Evolutionary conservation across 2,797 vertebrate species (phyloP).

Genomic region (Heterohyrax brucei): DNA sequence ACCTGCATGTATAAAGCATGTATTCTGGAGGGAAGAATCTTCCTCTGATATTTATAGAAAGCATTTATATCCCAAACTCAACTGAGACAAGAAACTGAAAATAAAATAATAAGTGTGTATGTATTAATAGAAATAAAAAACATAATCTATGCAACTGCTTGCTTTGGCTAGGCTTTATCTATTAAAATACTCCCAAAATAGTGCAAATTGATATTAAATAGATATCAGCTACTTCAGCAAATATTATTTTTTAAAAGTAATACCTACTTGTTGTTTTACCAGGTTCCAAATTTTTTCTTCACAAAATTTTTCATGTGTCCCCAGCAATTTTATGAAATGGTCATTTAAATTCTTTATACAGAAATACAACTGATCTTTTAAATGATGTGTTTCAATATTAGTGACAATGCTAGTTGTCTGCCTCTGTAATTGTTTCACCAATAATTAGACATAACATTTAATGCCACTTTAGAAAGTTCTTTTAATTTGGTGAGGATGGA

Average conservation of each 20-base stretch:
- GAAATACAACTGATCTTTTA: slow-evolving; percentile 33
- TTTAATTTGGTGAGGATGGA: not conserved
- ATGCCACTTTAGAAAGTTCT: not conserved
- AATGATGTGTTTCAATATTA: slow-evolving; percentile 37
- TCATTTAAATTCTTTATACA: not conserved
- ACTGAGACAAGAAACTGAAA: not conserved
- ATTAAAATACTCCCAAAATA: slow-evolving; percentile 1
- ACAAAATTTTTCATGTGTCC: not conserved
- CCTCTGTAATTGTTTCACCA: slow-evolving; percentile 14
- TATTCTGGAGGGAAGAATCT: not conserved
- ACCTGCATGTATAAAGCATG: not conserved
- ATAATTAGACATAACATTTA: not conserved
- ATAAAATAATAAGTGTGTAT: not conserved
- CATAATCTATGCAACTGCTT: not conserved
- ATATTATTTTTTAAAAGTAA: not conserved
- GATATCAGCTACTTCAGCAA: not conserved
- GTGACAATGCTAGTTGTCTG: not conserved
- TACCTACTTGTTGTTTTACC: not conserved
- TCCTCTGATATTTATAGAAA: not conserved
- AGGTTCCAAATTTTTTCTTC: slow-evolving; percentile 13
- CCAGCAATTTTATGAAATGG: not conserved
- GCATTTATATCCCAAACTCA: not conserved
- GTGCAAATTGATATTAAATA: not conserved
- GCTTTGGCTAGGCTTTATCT: not conserved
- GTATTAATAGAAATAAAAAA: not conserved